A percentile compares a stretch with the other conserved stretches of the same genome.
These are phyloP conservation scores for Penaeus vannamei DNA, from an alignment of 1,140 invertebrate genomes.

Conservation along the genomic window DNA sequence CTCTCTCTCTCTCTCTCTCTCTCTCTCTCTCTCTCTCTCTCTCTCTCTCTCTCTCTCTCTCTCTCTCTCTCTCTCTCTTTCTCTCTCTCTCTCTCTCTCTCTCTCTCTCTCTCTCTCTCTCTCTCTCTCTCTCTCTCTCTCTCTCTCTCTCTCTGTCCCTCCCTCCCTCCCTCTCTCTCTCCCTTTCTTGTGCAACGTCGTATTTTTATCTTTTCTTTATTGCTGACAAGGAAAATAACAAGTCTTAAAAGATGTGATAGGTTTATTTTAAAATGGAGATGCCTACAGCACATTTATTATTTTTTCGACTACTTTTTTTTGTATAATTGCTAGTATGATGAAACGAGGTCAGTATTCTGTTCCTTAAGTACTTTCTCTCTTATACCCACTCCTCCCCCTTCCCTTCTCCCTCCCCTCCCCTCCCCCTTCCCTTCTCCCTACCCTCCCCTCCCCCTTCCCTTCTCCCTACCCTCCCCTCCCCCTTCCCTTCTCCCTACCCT, in stretches of 20 bases:
- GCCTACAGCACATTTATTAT: neutral
- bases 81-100: too few species aligned
- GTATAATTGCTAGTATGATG: neutral
- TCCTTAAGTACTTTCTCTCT: neutral
- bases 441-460: neutral
- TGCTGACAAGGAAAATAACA: too few species aligned
- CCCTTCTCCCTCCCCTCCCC: neutral
- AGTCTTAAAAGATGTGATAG: too few species aligned
- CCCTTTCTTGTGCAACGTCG: neutral
- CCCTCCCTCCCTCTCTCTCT: constrained; percentile 7
- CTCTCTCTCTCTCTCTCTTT: too few species aligned
- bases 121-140: too few species aligned
- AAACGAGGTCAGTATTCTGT: neutral
- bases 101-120: too few species aligned
- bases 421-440: neutral
- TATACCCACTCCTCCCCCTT: neutral
- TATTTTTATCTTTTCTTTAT: too few species aligned
- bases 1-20: too few species aligned
- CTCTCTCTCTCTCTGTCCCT: neutral
- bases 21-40: too few species aligned
- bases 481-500: neutral
- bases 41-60: too few species aligned
- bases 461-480: neutral
- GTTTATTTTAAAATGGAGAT: too few species aligned
- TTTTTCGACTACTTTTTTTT: constrained; percentile 13